Evolutionary conservation across 2,888 invertebrate genomes (phyloP).

Genomic region (Vannuccia rotundouncinata): DNA sequence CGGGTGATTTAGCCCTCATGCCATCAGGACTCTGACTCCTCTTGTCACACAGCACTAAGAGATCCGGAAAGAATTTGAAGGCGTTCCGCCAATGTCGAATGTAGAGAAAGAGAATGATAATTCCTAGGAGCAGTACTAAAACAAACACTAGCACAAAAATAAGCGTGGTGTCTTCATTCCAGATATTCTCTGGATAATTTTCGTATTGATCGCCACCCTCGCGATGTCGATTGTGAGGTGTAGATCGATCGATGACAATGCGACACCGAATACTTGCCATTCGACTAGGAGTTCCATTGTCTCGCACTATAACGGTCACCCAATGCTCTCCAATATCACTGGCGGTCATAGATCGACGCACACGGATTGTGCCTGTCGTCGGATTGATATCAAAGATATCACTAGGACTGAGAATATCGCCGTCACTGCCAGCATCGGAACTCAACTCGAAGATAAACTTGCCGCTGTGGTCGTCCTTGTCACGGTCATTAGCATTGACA

Average conservation of each 20-base stretch:
- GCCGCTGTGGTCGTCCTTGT: background rate
- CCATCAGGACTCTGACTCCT: background rate
- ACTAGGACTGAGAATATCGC: background rate
- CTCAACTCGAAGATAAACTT: background rate
- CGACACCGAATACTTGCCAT: background rate
- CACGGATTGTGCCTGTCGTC: background rate
- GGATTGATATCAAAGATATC: constrained; percentile 12
- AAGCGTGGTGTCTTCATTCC: background rate
- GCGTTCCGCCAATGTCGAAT: constrained; percentile 6
- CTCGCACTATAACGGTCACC: background rate
- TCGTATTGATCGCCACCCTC: background rate
- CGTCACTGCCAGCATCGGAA: background rate
- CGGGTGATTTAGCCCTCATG: background rate
- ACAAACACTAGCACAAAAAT: constrained; percentile 11
- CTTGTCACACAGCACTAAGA: background rate
- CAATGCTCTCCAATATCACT: background rate
- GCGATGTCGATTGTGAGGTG: background rate
- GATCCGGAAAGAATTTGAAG: background rate
- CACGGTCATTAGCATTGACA: constrained; percentile 12
- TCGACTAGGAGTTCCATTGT: background rate
- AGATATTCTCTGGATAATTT: background rate
- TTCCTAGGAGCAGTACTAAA: constrained; percentile 19
- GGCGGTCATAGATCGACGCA: background rate
- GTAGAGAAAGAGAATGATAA: constrained; percentile 19
- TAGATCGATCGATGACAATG: constrained; percentile 5